Conservation (phyloP, 2,797 vertebrate species). For the Erpetoichthys calabaricus region DNA sequence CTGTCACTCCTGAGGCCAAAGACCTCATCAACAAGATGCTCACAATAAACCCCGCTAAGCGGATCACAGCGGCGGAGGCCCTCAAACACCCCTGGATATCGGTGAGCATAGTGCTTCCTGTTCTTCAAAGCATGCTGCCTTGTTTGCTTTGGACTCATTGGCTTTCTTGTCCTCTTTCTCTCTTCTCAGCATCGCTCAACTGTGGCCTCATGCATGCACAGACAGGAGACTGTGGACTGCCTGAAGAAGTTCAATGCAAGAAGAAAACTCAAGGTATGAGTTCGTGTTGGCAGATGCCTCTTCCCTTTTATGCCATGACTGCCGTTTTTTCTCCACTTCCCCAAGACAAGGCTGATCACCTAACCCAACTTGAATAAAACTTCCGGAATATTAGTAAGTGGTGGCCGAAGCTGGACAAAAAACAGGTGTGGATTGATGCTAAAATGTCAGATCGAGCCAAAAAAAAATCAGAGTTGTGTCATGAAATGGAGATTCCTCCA, state of each 20-base stretch:
- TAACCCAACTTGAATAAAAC: too few species aligned
- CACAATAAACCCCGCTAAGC: slow-evolving; percentile 87
- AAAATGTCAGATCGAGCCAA: too few species aligned
- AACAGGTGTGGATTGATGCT: too few species aligned
- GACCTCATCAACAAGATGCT: slow-evolving; percentile 96
- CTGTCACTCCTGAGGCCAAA: slow-evolving; percentile 90
- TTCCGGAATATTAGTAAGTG: too few species aligned
- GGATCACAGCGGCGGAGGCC: slow-evolving; percentile 81
- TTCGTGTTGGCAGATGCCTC: too few species aligned
- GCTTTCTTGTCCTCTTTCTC: slow-evolving; percentile 6
- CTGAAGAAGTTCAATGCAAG: slow-evolving; percentile 97
- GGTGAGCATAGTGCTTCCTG: slow-evolving; percentile 31
- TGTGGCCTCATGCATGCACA: slow-evolving; percentile 95
- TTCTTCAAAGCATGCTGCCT: too few species aligned
- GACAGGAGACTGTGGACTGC: slow-evolving; percentile 94
- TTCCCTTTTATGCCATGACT: too few species aligned
- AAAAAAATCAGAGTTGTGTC: too few species aligned
- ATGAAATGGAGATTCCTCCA: too few species aligned
- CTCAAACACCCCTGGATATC: slow-evolving; percentile 95
- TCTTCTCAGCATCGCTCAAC: slow-evolving; percentile 80
- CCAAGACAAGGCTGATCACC: too few species aligned
- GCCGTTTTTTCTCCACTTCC: too few species aligned
- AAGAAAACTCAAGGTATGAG: slow-evolving; percentile 88
- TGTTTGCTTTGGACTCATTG: slow-evolving; percentile 4
- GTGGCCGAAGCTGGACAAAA: too few species aligned